Base-by-base conservation (phyloP, 2,888 invertebrate species). In the Agrochola circellaris region DNA sequence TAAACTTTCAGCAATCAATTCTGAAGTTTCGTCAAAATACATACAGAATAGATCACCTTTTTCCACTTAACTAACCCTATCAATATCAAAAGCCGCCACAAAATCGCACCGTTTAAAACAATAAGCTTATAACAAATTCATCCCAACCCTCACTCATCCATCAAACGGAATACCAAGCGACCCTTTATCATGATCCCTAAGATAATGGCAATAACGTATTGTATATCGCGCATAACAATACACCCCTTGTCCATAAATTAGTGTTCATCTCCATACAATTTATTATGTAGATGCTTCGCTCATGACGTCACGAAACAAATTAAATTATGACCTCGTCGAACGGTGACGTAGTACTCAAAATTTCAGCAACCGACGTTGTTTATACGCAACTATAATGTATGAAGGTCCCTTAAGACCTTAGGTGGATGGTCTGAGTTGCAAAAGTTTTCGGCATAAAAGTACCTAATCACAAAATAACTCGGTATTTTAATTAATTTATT, bases 381-480 rank as follows among this genome's bases (percentile, higher is more conserved):
- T 91, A 91, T 87, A 90, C 89, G 85, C 83, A 92, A 92, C 93
- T 93, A 93, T 93, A 92, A 93, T 93, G 91, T 93, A 92, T 92
- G 91, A 90, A 89, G 91, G 92, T 91, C 92, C 89, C 88, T 84
- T 84, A 79, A 81, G 87, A 83, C 84, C 90, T 87, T 82, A 80
- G 66, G 64, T 60, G 54, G 78, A 26, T 87, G 89, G 89, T 66
- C 0, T 70, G 86, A 88, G 85, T 38, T 38, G 66, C 8, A 79
- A 76, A 62, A 68, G 17, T 17, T 48, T 17, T 20, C 20, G 0
- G 13, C 2, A 8, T 38, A 17, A 11, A 15, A 26, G 7, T 17
- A n/a, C 5, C 17, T 67, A 13, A 2, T 9, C 30, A 30, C 15
- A 67, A 67, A 67, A 23, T 30, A 23, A 15, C 23, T 15, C 9